Evolutionary conservation across 2,888 invertebrate genomes (phyloP), one percentile per base, ranked within the genome.

Genomic region (Dolichopus griseipennis): DNA sequence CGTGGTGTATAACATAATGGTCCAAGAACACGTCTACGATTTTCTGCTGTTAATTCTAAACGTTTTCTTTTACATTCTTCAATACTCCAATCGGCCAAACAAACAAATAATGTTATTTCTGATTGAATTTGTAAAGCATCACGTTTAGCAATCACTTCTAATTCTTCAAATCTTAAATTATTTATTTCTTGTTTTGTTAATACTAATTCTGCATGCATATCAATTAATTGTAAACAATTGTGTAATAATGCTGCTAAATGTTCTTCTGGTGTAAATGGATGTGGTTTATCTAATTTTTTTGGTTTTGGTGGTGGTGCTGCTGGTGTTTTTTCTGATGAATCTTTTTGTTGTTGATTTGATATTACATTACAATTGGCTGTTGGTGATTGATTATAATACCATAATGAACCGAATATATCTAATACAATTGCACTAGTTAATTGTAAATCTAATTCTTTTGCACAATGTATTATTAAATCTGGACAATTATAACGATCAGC

Each of bases 401-500:
- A 80, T 68, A 82, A 71, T 7, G 78, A 74, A 65, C 79, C 78
- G 65, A 78, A 82, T 37, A 82, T 77, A 70, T 81, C 81, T 71
- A 82, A 68, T 2, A 80, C 82, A 65, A 79, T 81, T 67, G 77
- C 76, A 71, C 79, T 77, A 68, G 79, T 78, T 61, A 82, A 74
- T 70, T 79, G 78, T 66, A 80, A 74, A 75, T 82, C 82, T 67
- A 82, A 74, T 73, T 82, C 81, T 67, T 80, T 79, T 68, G 81
- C 79, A 71, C 81, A 81, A 69, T 80, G 78, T 43, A 79, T 81
- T 20, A 81, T 79, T 74, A 82, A 73, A 74, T 81, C 81, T 64
- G 81, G 81, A 71, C 81, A 81, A 73, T 81, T 80, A 71, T 77
- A 82, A 66, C 79, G 77, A 72, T 80, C 80, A 67, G 81, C 78